Evolutionary conservation across 2,113 vertebrate species (phyloP).

Genomic region (Sorex fumeus): DNA sequence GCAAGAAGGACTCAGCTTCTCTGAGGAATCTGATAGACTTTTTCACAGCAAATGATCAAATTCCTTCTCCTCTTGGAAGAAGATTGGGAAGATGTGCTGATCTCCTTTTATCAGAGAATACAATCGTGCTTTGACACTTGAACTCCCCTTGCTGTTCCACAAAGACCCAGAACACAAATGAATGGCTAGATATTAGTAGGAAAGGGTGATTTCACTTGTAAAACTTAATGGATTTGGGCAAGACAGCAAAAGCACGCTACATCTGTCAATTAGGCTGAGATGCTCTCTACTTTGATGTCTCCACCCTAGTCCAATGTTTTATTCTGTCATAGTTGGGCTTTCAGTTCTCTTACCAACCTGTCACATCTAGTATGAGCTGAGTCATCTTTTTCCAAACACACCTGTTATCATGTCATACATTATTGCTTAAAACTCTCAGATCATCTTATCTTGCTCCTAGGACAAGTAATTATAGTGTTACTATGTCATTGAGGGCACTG

Average conservation of each 20-base stretch:
- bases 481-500: background rate
- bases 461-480: background rate
- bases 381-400: background rate
- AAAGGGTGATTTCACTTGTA: background rate
- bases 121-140: background rate
- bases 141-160: rapidly evolving
- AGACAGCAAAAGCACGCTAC: background rate
- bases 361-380: background rate
- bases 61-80: background rate
- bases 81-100: background rate
- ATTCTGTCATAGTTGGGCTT: background rate
- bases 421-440: background rate
- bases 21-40: background rate
- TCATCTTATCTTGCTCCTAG: background rate
- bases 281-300: background rate
- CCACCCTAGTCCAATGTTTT: rapidly evolving
- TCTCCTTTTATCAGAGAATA: too few relatives aligned
- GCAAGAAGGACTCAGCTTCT: rapidly evolving
- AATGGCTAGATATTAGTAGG: background rate
- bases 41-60: too few relatives aligned
- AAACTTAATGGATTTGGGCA: too few relatives aligned
- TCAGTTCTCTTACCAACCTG: background rate
- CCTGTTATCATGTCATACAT: background rate
- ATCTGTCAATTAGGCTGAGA: background rate
- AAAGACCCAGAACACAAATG: background rate